Evolutionary conservation across 2,888 invertebrate species (phyloP), one percentile per base, ranked within the genome.

Genomic region (Andrena marginata): DNA sequence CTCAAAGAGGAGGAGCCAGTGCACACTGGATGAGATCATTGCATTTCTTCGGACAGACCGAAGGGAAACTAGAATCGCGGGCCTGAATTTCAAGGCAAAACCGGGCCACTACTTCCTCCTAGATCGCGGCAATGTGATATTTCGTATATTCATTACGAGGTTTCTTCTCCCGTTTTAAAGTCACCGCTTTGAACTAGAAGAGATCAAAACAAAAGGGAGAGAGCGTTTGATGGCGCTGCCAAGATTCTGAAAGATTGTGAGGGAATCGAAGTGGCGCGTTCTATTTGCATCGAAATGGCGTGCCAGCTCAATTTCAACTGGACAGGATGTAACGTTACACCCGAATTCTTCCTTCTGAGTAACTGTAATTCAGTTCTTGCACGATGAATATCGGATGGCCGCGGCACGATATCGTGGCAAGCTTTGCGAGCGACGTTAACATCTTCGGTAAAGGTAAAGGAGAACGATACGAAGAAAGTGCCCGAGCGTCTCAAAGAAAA

Each of bases 311-410:
- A 79, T 75, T 33, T 42, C 56, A n/a, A 65, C 62, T 49, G 48
- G 69, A 54, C 68, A 26, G 71, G 77, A 71, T 83, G 62, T 89
- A 88, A 85, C 82, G 85, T 88, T 88, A 88, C 81, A 81, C 64
- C 82, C 87, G 77, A 88, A 88, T 88, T 87, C 88, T 77, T 80
- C 73, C 64, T 79, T 78, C 69, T 62, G 84, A 64, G 77, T 87
- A 88, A 88, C 88, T 88, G 88, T 88, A 86, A 85, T 51, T 75
- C 75, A 65, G 62, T 80, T 69, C 65, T 73, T 64, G 54, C 69
- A 42, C 48, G 71, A 77, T 48, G 75, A 35, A 70, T 81, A 77
- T 86, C 77, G 59, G 68, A 54, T 76, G 35, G 65, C 65, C 67
- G 59, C 31, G 70, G 54, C 62, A 33, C 20, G 73, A 64, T 31